Evolutionary conservation across 2,797 vertebrate species (phyloP).

Genomic region (Poeciliopsis presidionis): DNA sequence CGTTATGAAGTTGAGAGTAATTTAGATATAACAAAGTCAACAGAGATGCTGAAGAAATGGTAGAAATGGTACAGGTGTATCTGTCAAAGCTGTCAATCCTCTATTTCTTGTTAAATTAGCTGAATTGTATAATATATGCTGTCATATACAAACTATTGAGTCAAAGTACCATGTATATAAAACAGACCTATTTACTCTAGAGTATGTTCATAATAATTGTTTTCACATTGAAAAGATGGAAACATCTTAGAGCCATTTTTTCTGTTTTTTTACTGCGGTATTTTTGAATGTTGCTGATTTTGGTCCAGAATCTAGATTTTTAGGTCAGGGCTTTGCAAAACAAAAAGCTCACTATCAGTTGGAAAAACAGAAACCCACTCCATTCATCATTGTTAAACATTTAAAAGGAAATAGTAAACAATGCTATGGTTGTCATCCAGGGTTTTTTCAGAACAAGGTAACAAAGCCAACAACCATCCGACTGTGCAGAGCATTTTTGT

Average conservation of each 20-base stretch:
- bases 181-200: neutral
- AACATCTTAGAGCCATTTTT: neutral
- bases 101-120: neutral
- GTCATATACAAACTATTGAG: neutral
- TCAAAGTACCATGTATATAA: neutral
- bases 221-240: neutral
- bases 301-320: neutral
- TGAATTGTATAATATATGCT: neutral
- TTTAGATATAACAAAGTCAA: neutral
- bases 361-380: neutral
- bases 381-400: neutral
- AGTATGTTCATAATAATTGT: neutral
- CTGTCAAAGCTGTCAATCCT: neutral
- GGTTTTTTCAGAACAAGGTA: neutral
- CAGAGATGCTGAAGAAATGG: neutral
- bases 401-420: neutral
- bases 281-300: neutral
- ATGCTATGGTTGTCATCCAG: neutral
- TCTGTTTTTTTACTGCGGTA: neutral
- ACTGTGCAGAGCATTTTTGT: neutral
- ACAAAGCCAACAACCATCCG: neutral
- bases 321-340: neutral
- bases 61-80: neutral
- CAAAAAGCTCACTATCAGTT: neutral
- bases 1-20: neutral